These are phyloP conservation scores for Dromaius novaehollandiae DNA, from an alignment of 2,113 vertebrate species.

Conservation along the genomic window DNA sequence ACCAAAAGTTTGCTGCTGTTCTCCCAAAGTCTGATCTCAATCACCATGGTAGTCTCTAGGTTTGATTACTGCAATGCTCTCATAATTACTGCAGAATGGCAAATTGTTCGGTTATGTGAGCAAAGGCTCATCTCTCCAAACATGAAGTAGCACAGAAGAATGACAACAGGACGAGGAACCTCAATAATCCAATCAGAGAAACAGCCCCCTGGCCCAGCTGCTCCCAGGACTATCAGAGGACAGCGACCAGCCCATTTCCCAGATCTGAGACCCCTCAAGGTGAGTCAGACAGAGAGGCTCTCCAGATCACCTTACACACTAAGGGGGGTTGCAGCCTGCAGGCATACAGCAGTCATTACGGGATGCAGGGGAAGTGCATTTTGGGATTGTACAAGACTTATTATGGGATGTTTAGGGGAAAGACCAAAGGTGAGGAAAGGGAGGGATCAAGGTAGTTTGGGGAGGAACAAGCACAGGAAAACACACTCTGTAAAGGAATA, in stretches of 20 bases:
- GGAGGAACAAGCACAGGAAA: not conserved
- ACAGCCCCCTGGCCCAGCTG: accelerated
- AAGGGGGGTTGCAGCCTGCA: not conserved
- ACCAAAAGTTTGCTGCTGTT: not conserved
- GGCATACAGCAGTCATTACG: not conserved
- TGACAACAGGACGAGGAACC: not conserved
- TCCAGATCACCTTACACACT: not conserved
- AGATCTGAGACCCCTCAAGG: too few species aligned
- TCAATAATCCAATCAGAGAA: not conserved
- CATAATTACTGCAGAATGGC: not conserved
- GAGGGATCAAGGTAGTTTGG: not conserved
- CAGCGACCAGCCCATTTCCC: not conserved
- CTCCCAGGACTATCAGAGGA: not conserved
- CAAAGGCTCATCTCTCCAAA: not conserved
- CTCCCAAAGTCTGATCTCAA: not conserved
- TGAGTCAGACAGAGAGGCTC: not conserved
- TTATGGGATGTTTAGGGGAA: not conserved
- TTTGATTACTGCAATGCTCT: not conserved
- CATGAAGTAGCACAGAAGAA: not conserved
- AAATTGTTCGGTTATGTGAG: not conserved
- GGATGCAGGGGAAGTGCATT: not conserved
- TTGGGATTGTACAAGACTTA: not conserved
- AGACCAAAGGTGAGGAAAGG: not conserved
- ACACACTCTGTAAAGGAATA: too few species aligned
- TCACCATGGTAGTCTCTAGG: not conserved